Percentiles rank a stretch among this genome's conserved stretches.
phyloP scores from a whole-genome alignment of 30 jellyfish, hydroid and myxozoan genomes.

The Cassiopea xamachana region DNA sequence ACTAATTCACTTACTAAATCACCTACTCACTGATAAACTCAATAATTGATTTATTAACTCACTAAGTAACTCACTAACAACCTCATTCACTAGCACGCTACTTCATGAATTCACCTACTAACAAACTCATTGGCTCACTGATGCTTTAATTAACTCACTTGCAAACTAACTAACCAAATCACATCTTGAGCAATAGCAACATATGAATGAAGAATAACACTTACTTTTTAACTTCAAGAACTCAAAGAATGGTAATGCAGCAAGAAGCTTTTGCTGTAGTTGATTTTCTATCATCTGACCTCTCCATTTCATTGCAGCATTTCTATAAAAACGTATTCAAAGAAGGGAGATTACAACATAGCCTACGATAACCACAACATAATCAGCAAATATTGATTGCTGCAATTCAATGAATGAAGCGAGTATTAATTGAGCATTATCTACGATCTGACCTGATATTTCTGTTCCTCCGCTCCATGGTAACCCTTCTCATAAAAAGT shows the following conservation, averaged over 20 bases:
- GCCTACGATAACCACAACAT: background rate
- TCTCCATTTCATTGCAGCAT: slow-evolving; percentile 57
- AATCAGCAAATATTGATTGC: background rate
- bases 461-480: slow-evolving; percentile 19
- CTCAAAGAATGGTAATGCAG: slow-evolving; percentile 52
- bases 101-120: no score
- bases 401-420: background rate
- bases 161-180: no score
- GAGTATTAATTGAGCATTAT: background rate
- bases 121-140: no score
- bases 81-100: no score
- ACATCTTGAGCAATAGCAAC: background rate
- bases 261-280: slow-evolving; percentile 21
- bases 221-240: slow-evolving; percentile 38
- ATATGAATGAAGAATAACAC: background rate
- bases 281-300: slow-evolving; percentile 8
- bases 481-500: slow-evolving; percentile 9
- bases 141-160: no score
- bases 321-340: background rate
- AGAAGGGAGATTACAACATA: background rate
- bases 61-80: no score
- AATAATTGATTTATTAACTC: no score
- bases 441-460: slow-evolving; percentile 26
- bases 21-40: no score
- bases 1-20: no score